Percentiles rank a stretch among this genome's conserved stretches.
phyloP scores from a whole-genome alignment of 2,113 vertebrate genomes.

The Hemiprocne comata region DNA sequence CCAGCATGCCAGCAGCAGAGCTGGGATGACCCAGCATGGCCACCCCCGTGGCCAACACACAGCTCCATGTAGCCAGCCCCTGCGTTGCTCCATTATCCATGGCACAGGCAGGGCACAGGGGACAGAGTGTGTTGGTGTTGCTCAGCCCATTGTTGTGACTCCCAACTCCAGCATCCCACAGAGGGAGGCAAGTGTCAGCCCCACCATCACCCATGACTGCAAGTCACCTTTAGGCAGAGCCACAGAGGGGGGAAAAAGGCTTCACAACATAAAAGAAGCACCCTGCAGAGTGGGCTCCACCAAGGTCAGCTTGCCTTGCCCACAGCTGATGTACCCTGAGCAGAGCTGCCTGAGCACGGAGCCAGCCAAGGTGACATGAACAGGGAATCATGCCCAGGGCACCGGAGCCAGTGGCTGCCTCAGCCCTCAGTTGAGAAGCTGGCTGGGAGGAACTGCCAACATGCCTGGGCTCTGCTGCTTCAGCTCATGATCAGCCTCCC shows the following conservation, averaged over 20 bases:
- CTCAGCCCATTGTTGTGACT: background rate
- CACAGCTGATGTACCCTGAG: background rate
- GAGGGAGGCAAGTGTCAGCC: background rate
- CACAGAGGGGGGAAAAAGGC: background rate
- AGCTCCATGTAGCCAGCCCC: background rate
- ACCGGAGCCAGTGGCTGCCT: background rate
- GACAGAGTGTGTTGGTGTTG: accelerated
- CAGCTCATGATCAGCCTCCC: background rate
- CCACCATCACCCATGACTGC: background rate
- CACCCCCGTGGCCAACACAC: background rate
- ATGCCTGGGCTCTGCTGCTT: background rate
- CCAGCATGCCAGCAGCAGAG: background rate
- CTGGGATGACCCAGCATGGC: background rate
- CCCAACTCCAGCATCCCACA: background rate
- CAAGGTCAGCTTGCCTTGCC: background rate
- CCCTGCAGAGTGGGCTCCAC: background rate
- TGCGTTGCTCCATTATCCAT: accelerated
- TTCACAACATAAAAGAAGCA: background rate
- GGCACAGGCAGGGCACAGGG: background rate
- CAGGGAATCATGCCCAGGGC: background rate
- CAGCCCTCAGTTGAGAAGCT: background rate
- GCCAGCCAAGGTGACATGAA: background rate
- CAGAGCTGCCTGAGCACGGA: background rate
- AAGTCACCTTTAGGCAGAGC: background rate
- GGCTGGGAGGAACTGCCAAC: background rate